Evolutionary conservation across 2,113 vertebrate genomes (phyloP), one percentile per base, ranked within the genome.

Genomic region (Tor tambroides): DNA sequence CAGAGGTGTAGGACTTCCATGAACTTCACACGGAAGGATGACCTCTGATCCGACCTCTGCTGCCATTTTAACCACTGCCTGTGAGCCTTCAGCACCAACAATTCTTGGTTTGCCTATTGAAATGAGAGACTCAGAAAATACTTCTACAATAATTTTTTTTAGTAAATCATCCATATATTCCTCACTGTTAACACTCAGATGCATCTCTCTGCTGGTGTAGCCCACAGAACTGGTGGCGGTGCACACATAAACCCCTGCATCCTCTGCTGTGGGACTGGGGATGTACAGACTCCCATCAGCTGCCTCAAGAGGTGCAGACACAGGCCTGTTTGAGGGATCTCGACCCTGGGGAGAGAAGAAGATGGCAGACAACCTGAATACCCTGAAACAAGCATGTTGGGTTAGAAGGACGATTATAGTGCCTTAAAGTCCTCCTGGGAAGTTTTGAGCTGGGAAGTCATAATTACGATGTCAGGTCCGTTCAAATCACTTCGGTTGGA

Each of bases 141-240:
- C 17, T 61, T 19, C 14, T 51, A 28, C 4, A 21, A 41, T 26
- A 11, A 49, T 23, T 78, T 3, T 0, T 49, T 54, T 51, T 51
- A 1, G 21, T 61, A 59, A 38, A 51, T 26, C 43, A 49, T 14
- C 14, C 23, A 2, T 35, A 71, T 49, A 38, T 72, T 63, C 11
- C 85, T 86, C 0, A 99, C 98, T 96, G 92, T 96, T 97, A 87
- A 99, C 90, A 4, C 95, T 96, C 19, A 99, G 97, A 88, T 95
- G 91, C 92, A 96, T 92, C 92, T 97, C 96, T 83, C 87, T 91
- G 91, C 95, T 97, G 85, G 96, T 94, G 86, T 95, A 96, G 30
- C 98, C 98, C 65, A 95, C 96, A 0, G 92, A 5, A 0, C 96
- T 99, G 91, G 95, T 95, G 76, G 97, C 97, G 0, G 96, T 98